Evolutionary conservation across 2,888 invertebrate species (phyloP).

Genomic region (Tenodera sinensis): DNA sequence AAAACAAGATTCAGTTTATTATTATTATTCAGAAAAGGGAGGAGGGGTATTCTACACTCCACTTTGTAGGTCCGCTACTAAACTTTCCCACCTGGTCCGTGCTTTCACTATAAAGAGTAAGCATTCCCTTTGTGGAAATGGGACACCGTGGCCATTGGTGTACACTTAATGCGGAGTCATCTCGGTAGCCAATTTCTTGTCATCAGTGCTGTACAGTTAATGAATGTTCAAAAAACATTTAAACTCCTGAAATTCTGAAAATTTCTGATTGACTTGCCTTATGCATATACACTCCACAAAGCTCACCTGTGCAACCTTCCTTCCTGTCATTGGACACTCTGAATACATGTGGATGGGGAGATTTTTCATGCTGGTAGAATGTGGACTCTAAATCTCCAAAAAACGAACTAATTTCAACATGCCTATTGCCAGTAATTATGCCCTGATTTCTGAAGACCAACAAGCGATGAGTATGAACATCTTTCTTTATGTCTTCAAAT

Average conservation of each 20-base stretch:
- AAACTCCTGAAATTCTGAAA: not conserved
- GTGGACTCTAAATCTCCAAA: slow-evolving; percentile 39
- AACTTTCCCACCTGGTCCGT: too few relatives aligned
- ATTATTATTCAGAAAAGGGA: too few relatives aligned
- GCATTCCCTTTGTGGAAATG: too few relatives aligned
- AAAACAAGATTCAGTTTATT: too few relatives aligned
- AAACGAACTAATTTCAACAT: slow-evolving; percentile 39
- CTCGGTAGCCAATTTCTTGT: too few relatives aligned
- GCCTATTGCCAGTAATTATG: slow-evolving; percentile 36
- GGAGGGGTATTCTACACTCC: too few relatives aligned
- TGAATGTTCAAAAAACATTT: too few relatives aligned
- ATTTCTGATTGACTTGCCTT: not conserved
- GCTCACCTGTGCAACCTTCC: slow-evolving; percentile 39
- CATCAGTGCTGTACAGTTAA: too few relatives aligned
- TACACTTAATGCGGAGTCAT: too few relatives aligned
- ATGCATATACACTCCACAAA: not conserved
- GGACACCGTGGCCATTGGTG: too few relatives aligned
- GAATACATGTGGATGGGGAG: slow-evolving; percentile 39
- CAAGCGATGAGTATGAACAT: slow-evolving; percentile 36
- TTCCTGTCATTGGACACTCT: slow-evolving; percentile 38
- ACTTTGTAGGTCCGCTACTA: too few relatives aligned
- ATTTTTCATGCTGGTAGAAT: slow-evolving; percentile 38
- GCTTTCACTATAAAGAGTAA: too few relatives aligned
- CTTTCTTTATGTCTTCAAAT: slow-evolving; percentile 37
- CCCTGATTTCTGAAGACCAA: slow-evolving; percentile 39